These are phyloP conservation scores for Schizopygopsis pylzovi DNA, from an alignment of 2,797 vertebrate genomes.

Conservation along the genomic window DNA sequence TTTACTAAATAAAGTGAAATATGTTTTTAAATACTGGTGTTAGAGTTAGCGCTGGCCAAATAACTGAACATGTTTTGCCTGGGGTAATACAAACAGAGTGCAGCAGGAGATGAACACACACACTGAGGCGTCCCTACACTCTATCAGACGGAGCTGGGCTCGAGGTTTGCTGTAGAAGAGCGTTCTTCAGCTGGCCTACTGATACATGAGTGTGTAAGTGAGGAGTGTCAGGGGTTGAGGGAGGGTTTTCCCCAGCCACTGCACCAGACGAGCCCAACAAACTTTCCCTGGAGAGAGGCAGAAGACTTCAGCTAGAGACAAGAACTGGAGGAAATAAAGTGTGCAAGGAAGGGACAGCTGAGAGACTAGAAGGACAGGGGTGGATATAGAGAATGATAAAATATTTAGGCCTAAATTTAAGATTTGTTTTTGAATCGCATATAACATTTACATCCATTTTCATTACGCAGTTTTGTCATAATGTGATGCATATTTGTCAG, in stretches of 20 bases:
- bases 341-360: conserved; percentile 58
- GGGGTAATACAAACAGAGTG: conserved; percentile 40
- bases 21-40: neutral
- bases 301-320: conserved; percentile 14
- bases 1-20: too few species aligned
- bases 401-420: neutral
- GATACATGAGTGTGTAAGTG: conserved; percentile 81
- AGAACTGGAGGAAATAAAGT: conserved; percentile 51
- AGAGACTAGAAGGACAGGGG: neutral
- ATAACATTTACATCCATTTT: neutral
- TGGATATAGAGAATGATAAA: neutral
- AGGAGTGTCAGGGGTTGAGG: conserved; percentile 54
- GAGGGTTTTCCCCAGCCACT: conserved; percentile 63
- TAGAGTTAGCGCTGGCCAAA: too few species aligned
- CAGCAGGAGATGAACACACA: conserved; percentile 40
- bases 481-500: neutral
- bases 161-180: conserved; percentile 75
- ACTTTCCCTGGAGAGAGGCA: conserved; percentile 70
- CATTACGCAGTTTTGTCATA: neutral
- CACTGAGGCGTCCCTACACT: conserved; percentile 72
- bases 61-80: neutral
- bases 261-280: conserved; percentile 67
- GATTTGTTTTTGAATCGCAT: neutral
- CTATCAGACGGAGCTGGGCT: conserved; percentile 68
- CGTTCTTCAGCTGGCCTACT: conserved; percentile 77